These are phyloP conservation scores for Theonella swinhoei DNA, from an alignment of 37 sponge, comb jelly and placozoan species.

Conservation along the genomic window DNA sequence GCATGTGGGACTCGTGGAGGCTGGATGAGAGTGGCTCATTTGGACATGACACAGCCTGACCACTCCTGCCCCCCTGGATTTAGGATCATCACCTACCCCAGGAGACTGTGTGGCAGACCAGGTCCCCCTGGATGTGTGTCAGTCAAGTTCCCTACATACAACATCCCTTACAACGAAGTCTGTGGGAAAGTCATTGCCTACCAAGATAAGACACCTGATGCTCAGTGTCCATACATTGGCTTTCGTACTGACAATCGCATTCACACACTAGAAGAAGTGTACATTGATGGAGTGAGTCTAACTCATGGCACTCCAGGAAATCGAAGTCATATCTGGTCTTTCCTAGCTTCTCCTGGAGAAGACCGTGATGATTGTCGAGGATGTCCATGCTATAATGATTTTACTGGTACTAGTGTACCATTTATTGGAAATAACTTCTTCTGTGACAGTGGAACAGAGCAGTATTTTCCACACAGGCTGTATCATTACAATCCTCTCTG, in stretches of 20 bases:
- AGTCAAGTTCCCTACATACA: not conserved
- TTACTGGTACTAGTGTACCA: not conserved
- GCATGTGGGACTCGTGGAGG: too few species aligned
- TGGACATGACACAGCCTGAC: conserved; percentile 23
- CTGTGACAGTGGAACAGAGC: conserved; percentile 37
- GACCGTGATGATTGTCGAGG: not conserved
- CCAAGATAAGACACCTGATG: conserved; percentile 40
- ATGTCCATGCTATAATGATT: conserved; percentile 48
- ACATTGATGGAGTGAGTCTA: conserved; percentile 50
- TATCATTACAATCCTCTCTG: conserved; percentile 35
- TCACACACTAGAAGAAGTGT: conserved; percentile 28
- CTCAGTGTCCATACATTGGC: conserved; percentile 15
- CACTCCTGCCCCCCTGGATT: conserved; percentile 19
- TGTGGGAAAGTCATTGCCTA: conserved; percentile 43
- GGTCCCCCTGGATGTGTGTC: conserved; percentile 24
- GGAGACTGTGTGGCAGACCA: conserved; percentile 26
- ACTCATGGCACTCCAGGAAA: conserved; percentile 14
- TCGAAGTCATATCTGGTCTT: conserved; percentile 56
- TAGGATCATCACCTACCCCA: not conserved
- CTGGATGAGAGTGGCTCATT: conserved; percentile 41
- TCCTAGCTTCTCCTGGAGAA: conserved; percentile 51
- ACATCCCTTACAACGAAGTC: conserved; percentile 21
- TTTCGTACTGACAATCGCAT: too few species aligned
- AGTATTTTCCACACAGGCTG: not conserved
- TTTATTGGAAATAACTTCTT: conserved; percentile 38